Conservation (phyloP, 2,113 vertebrate genomes). For the Accipiter virgatus region DNA sequence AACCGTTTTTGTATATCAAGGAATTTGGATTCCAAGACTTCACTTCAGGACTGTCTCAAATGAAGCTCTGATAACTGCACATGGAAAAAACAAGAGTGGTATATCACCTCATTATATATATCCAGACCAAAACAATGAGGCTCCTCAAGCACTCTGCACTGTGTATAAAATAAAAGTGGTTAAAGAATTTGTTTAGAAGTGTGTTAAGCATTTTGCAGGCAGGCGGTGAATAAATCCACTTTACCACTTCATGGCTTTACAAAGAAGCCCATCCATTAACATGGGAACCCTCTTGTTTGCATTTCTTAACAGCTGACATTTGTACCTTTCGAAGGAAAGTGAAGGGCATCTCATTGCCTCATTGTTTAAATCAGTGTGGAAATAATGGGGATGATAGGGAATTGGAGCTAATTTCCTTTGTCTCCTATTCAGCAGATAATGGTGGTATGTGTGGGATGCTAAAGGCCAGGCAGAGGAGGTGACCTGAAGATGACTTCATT, state of each 20-base stretch:
- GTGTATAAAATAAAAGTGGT: constrained; percentile 22
- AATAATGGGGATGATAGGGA: constrained; percentile 72
- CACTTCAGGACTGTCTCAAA: neutral
- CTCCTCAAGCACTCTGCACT: neutral
- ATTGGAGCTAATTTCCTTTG: constrained; percentile 82
- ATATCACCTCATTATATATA: neutral
- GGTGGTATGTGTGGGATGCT: constrained; percentile 74
- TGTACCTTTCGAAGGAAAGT: constrained; percentile 79
- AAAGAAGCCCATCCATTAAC: constrained; percentile 76
- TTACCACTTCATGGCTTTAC: constrained; percentile 65
- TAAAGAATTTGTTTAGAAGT: constrained; percentile 64
- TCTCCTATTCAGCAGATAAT: constrained; percentile 84
- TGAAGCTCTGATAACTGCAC: neutral
- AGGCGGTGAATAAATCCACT: constrained; percentile 58
- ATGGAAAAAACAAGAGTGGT: neutral
- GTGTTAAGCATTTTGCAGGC: constrained; percentile 57
- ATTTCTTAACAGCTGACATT: constrained; percentile 83
- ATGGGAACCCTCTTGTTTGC: constrained; percentile 76
- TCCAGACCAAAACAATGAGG: constrained; percentile 20
- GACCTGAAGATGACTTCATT: constrained; percentile 83
- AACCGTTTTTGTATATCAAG: neutral
- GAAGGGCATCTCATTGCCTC: constrained; percentile 80
- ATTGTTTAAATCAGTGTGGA: constrained; percentile 74
- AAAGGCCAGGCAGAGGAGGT: constrained; percentile 78
- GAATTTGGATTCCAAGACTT: neutral